Base-by-base conservation (phyloP, 2,797 vertebrate genomes). In the Pitangus sulphuratus region DNA sequence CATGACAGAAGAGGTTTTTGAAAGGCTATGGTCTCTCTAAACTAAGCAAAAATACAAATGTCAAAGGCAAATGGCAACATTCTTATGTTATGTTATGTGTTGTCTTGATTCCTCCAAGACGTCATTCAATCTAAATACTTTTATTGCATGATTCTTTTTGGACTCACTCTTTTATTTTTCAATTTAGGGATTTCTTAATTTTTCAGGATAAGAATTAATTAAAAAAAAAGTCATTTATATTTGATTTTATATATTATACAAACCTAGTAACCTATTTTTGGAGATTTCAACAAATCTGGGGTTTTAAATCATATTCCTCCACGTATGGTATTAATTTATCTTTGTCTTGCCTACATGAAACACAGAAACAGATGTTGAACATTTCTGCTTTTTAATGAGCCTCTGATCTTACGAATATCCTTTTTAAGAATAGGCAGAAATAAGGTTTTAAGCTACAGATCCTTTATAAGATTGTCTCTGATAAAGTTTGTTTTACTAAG, bases 291-390 rank as follows among this genome's bases (percentile, higher is more conserved):
- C 40, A 94, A 96, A 97, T 87, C 68, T 96, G 88, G 77, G 96
- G 89, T 97, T 97, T 95, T 96, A 84, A 97, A 95, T 97, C 68
- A 53, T 97, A 92, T 97, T 97, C 60, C 35, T 94, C 90, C 81
- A 86, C 97, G 97, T 96, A 95, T 97, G 98, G 95, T 90, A 96
- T 89, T 97, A 96, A 98, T 98, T 97, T 94, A 93, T 92, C 90
- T 96, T 95, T 93, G 68, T 95, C 96, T 97, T 98, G 96, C 94
- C 80, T 97, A 97, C 95, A 91, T 95, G 96, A 71, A 97, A 94
- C 85, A 95, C 80, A 97, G 95, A 89, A 97, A 97, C 98, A 98
- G 97, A 98, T 98, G 98, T 98, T 93, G 90, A 97, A 89, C 95
- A 95, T 97, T 97, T 97, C 93, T 97, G 77, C 45, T 89, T 96